Base-by-base conservation (phyloP, 2,888 invertebrate species). In the Brassicogethes aeneus region DNA sequence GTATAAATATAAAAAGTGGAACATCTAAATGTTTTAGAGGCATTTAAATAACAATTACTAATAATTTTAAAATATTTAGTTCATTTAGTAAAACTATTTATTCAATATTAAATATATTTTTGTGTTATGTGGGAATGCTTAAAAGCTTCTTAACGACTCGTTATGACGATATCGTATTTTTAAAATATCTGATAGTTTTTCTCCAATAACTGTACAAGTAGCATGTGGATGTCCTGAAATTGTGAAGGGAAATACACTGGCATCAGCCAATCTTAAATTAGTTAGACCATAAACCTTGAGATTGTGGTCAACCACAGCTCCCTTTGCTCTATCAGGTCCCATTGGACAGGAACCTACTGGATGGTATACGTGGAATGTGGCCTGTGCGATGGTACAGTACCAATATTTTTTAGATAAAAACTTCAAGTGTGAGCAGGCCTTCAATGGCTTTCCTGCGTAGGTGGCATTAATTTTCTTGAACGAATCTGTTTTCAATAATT, bases 261-360 rank as follows among this genome's bases (percentile, higher is more conserved):
- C 76, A 60, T 82, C 82, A 1, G 72, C 79, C 1, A 82, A 78
- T 5, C 82, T 70, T 30, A 82, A 61, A 2, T 66, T 66, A 2
- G 69, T 54, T 2, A 81, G 61, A 1, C 80, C 80, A 48, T 76
- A 68, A 0, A 82, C 80, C 47, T 71, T 69, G 5, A 79, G 61
- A 50, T 76, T 71, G 1, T 75, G 71, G 58, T 78, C 76, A 1
- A 82, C 81, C 1, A 83, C 78, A 1, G 80, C 75, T 0, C 64
- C 70, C 0, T 73, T 70, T 51, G 79, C 77, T 1, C 60, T 66
- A 3, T 61, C 60, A 0, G 79, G 76, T 0, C 83, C 84, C 84
- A 84, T 84, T 48, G 78, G 77, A 51, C 78, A 78, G 1, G 82
- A 80, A 2, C 77, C 78, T 45, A 77, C 72, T 51, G 79, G 79